Conservation (phyloP, 2,888 invertebrate genomes). For the Syrista parreyssii region DNA sequence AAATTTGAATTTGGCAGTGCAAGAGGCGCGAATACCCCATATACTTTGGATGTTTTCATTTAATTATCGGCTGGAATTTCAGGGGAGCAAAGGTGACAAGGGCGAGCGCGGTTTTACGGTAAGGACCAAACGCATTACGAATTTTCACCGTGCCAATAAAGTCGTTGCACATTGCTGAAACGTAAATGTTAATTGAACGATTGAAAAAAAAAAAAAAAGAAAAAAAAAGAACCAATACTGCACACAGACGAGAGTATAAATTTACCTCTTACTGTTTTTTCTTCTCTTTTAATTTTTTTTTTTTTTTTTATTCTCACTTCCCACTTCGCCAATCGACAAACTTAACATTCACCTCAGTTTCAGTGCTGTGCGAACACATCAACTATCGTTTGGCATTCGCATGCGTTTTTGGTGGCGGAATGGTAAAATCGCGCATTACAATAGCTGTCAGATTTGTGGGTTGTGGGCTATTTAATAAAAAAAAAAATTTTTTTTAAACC, state of each 20-base stretch:
- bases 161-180: background rate
- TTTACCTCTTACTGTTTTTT: too few relatives aligned
- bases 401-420: conserved; percentile 4
- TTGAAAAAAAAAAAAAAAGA: background rate
- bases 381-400: conserved; percentile 2
- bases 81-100: conserved; percentile 80
- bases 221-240: too few relatives aligned
- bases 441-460: too few relatives aligned
- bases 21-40: conserved; percentile 24
- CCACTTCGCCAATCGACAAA: too few relatives aligned
- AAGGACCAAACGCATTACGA: conserved; percentile 64
- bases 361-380: background rate
- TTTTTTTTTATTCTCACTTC: background rate
- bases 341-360: background rate
- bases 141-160: conserved; percentile 5
- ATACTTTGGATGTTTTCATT: conserved; percentile 21
- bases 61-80: conserved; percentile 57
- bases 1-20: conserved; percentile 30
- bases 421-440: background rate
- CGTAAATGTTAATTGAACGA: background rate
- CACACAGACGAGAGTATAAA: background rate
- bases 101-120: conserved; percentile 82
- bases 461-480: too few relatives aligned
- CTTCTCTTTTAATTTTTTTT: background rate
- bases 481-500: too few relatives aligned